A percentile compares a stretch with the other conserved stretches of the same genome.
Conservation (phyloP, 2,888 invertebrate genomes). For the Rotaria magnacalcarata region DNA sequence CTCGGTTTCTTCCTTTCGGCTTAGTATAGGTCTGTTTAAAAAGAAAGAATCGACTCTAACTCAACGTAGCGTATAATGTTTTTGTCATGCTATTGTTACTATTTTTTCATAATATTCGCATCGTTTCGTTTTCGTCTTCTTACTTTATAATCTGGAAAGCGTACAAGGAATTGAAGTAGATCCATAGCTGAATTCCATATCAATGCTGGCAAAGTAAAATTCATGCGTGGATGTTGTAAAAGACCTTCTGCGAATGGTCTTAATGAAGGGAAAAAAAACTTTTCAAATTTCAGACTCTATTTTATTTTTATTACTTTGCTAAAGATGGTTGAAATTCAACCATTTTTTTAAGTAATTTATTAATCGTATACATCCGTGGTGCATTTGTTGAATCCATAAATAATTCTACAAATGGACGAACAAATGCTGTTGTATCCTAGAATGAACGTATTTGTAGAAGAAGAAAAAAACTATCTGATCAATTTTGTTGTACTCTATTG, state of each 20-base stretch:
- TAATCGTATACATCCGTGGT: slow-evolving; percentile 13
- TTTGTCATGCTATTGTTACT: too few relatives aligned
- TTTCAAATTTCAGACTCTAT: too few relatives aligned
- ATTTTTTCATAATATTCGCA: too few relatives aligned
- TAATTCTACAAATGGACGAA: slow-evolving; percentile 13
- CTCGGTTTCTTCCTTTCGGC: too few relatives aligned
- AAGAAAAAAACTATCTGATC: neutral
- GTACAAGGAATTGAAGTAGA: slow-evolving; percentile 16
- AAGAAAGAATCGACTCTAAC: too few relatives aligned
- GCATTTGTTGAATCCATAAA: slow-evolving; percentile 31
- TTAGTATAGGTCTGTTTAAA: too few relatives aligned
- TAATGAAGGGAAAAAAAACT: neutral
- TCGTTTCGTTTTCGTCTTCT: neutral
- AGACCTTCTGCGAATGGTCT: slow-evolving; percentile 3
- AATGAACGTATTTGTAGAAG: neutral
- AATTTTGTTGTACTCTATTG: neutral
- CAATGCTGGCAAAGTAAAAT: neutral
- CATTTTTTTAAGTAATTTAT: slow-evolving; percentile 24
- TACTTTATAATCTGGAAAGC: slow-evolving; percentile 30
- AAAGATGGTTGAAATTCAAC: slow-evolving; percentile 3
- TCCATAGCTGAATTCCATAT: slow-evolving; percentile 32
- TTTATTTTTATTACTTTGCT: neutral
- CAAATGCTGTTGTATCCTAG: neutral
- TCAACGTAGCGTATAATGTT: too few relatives aligned
- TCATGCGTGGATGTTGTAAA: slow-evolving; percentile 28